Conservation (phyloP, 2,888 invertebrate species). For the Volucella inanis region DNA sequence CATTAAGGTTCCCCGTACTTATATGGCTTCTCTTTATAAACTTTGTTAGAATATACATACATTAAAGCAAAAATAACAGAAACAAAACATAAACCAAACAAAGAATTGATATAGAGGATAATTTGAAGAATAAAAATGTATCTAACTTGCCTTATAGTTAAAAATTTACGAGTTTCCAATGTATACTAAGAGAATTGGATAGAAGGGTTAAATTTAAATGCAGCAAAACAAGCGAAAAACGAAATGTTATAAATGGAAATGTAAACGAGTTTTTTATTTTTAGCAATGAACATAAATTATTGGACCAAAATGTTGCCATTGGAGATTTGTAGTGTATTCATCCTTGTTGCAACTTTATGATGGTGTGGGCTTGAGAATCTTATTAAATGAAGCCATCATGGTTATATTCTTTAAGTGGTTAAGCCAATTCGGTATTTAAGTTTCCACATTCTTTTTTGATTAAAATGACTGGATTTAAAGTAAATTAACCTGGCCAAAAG, state of each 20-base stretch:
- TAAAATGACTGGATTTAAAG: too few relatives aligned
- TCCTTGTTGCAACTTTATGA: too few relatives aligned
- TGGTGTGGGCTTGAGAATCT: too few relatives aligned
- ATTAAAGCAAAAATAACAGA: constrained; percentile 14
- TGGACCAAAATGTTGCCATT: constrained; percentile 66
- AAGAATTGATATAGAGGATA: constrained; percentile 43
- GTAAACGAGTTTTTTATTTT: constrained; percentile 12
- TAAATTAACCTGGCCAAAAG: too few relatives aligned
- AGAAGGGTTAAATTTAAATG: background rate
- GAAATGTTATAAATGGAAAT: background rate
- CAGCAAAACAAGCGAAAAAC: background rate
- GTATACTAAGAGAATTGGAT: constrained; percentile 50
- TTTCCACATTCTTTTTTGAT: too few relatives aligned
- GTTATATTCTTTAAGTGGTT: too few relatives aligned
- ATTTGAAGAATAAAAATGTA: constrained; percentile 53
- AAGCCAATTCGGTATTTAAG: too few relatives aligned
- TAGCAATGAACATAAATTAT: constrained; percentile 32
- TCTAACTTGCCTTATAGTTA: constrained; percentile 69
- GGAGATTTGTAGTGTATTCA: constrained; percentile 22
- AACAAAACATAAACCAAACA: constrained; percentile 1
- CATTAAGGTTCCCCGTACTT: constrained; percentile 21
- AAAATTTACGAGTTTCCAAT: constrained; percentile 47
- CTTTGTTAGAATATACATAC: constrained; percentile 35
- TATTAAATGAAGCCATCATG: too few relatives aligned
- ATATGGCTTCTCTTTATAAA: constrained; percentile 37